These are phyloP conservation scores for Sweltsa coloradensis DNA, from an alignment of 1,140 invertebrate genomes.

Conservation along the genomic window DNA sequence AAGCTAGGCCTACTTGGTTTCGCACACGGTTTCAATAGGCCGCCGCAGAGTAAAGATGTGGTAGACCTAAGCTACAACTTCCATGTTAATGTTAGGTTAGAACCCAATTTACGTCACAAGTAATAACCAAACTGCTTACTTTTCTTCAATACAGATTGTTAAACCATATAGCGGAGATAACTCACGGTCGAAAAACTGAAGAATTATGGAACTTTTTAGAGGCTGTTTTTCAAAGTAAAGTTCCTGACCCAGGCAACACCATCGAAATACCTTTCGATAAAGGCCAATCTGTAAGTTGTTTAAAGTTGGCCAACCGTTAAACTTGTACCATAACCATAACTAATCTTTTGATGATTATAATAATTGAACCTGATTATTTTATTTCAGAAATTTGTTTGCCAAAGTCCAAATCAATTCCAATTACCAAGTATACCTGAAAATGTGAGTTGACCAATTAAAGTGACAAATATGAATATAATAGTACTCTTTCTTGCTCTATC, in stretches of 20 bases:
- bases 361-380: no score
- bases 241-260: slow-evolving; percentile 39
- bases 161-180: slow-evolving; percentile 45
- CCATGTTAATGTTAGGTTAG: no score
- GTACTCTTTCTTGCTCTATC: slow-evolving; percentile 8
- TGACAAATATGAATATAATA: neutral
- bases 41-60: no score
- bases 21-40: no score
- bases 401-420: slow-evolving; percentile 63
- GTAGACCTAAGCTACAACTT: no score
- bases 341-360: no score
- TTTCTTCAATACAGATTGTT: slow-evolving; percentile 31
- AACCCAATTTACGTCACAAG: no score
- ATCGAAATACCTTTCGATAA: slow-evolving; percentile 43
- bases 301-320: no score
- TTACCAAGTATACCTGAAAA: slow-evolving; percentile 89
- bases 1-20: no score
- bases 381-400: slow-evolving; percentile 59
- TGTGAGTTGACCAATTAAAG: slow-evolving; percentile 48
- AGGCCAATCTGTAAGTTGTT: slow-evolving; percentile 32
- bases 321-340: no score
- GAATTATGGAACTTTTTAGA: slow-evolving; percentile 49
- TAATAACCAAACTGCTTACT: no score
- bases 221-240: slow-evolving; percentile 45
- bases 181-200: slow-evolving; percentile 33